Base-by-base conservation (phyloP, 2,113 vertebrate genomes). In the Eulemur rufifrons region DNA sequence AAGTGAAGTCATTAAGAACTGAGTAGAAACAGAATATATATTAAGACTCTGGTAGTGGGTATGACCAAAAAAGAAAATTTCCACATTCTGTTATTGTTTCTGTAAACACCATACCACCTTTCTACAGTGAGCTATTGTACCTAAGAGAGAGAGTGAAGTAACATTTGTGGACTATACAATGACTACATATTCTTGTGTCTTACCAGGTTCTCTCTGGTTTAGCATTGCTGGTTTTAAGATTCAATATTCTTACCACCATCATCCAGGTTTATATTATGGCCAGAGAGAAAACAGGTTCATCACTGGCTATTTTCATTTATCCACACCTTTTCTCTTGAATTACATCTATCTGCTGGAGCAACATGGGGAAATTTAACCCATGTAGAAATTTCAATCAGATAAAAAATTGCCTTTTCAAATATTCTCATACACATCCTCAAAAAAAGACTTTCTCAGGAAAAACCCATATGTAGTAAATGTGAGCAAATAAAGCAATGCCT, bases 1-100 rank as follows among this genome's bases (percentile, higher is more conserved):
- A 92, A 82, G 64, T 61, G 25, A 85, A 97, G 95, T 91, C 94
- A 95, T 86, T 13, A 17, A 96, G 64, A 97, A 94, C 18, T 1
- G 2, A 94, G 82, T 80, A 95, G 85, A 97, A 97, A 50, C 0
- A 59, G 32, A 61, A 4, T 0, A 61, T 15, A 81, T 50, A 92
- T 80, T 37, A 92, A 96, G 52, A 8, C 54, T 47, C 47, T 93
- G 15, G 17, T 54, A 90, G 29, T n/a, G 66, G 27, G n/a, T 39
- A 50, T 15, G 11, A 11, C 18, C 81, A 88, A 97, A 87, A 45
- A 83, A 63, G 37, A 39, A 66, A n/a, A 10, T 45, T 54, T 61
- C n/a, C 54, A 83, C 37, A 82, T 86, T 71, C 37, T 27, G 34
- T 27, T 81, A 25, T 15, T 92, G n/a, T 87, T 93, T 83, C 56